These are phyloP conservation scores for Setipinna tenuifilis DNA, from an alignment of 2,797 vertebrate genomes.

Conservation along the genomic window DNA sequence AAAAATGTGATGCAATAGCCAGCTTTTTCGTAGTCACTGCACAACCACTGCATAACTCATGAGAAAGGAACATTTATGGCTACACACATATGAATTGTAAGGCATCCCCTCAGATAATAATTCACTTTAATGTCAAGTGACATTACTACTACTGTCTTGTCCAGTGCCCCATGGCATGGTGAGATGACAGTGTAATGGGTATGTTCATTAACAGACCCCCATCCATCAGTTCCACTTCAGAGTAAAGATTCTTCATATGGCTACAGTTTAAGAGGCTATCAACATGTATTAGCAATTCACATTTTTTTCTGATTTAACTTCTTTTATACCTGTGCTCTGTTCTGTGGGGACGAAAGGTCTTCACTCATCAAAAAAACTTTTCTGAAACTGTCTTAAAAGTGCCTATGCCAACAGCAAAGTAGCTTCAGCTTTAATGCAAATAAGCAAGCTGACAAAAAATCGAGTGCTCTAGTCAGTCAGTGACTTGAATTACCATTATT, in stretches of 20 bases:
- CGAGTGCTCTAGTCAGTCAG: background rate
- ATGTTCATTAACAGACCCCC: slow-evolving; percentile 12
- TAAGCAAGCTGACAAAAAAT: background rate
- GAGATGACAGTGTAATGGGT: slow-evolving; percentile 24
- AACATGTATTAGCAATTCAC: background rate
- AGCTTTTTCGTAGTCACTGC: background rate
- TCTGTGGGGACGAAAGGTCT: background rate
- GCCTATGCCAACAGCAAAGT: background rate
- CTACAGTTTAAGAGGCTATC: slow-evolving; percentile 1
- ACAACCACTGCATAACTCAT: background rate
- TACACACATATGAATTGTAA: background rate
- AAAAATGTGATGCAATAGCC: background rate
- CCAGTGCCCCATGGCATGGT: background rate
- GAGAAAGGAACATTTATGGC: background rate
- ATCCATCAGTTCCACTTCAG: slow-evolving; percentile 8
- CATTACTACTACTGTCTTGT: background rate
- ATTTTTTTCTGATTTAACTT: background rate
- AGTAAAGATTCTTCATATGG: background rate
- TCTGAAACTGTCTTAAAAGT: background rate
- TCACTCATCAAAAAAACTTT: background rate
- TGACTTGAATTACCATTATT: background rate
- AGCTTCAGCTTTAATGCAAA: background rate
- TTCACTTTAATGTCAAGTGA: background rate
- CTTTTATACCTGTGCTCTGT: background rate
- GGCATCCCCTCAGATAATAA: slow-evolving; percentile 19